Conservation (phyloP, 2,888 invertebrate genomes). For the Sesamia inferens region DNA sequence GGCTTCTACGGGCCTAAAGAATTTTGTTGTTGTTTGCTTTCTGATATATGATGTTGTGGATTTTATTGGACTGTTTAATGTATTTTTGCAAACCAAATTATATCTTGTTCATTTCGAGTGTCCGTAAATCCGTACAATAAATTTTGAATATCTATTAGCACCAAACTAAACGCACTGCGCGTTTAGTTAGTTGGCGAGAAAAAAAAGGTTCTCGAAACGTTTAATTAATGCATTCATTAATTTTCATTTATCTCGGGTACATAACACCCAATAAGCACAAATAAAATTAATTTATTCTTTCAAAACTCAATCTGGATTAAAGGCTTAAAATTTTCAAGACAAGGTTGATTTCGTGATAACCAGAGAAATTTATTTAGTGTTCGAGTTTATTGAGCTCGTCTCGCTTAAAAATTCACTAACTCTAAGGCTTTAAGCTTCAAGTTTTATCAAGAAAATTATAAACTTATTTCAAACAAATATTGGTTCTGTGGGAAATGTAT, state of each 20-base stretch:
- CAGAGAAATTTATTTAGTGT: slow-evolving; percentile 42
- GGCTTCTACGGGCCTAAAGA: not conserved
- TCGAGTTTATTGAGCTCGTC: slow-evolving; percentile 26
- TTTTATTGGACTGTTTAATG: slow-evolving; percentile 1
- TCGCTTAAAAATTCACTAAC: slow-evolving; percentile 31
- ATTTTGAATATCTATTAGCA: not conserved
- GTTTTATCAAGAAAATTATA: slow-evolving; percentile 39
- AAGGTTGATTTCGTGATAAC: slow-evolving; percentile 59
- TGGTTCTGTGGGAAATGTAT: slow-evolving; percentile 5
- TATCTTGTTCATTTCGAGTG: not conserved
- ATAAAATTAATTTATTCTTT: slow-evolving; percentile 50
- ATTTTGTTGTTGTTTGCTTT: slow-evolving; percentile 28
- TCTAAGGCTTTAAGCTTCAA: slow-evolving; percentile 13
- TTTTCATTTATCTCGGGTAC: too few relatives aligned
- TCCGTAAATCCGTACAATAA: not conserved
- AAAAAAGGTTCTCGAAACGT: slow-evolving; percentile 23
- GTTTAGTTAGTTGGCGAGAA: not conserved
- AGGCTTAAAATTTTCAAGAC: slow-evolving; percentile 42
- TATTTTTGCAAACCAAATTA: not conserved
- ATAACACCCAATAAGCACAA: not conserved
- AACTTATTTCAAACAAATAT: slow-evolving; percentile 22
- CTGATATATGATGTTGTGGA: slow-evolving; percentile 1
- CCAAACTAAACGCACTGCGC: not conserved
- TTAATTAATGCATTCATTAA: slow-evolving; percentile 46
- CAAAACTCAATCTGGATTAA: slow-evolving; percentile 55